A percentile compares a stretch with the other conserved stretches of the same genome.
phyloP scores from a whole-genome alignment of 2,797 vertebrate species.

The Bucorvus abyssinicus region DNA sequence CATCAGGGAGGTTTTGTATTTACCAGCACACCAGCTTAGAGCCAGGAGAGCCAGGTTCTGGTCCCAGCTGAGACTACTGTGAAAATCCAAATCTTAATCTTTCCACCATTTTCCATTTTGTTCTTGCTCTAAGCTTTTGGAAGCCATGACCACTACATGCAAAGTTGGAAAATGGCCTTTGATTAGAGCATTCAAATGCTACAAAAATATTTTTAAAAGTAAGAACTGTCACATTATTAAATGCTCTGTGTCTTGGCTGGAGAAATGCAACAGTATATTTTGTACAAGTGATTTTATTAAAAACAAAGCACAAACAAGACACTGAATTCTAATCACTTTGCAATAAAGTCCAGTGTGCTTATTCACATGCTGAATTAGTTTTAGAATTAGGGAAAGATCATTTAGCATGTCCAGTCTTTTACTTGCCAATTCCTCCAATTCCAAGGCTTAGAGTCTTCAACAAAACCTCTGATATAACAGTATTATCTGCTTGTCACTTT shows the following conservation, averaged over 20 bases:
- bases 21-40: background rate
- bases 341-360: background rate
- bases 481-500: background rate
- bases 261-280: background rate
- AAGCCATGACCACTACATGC: background rate
- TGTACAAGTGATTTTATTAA: background rate
- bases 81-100: background rate
- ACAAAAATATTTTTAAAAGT: background rate
- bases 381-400: background rate
- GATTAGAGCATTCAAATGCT: background rate
- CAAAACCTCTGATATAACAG: background rate
- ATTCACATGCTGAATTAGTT: slow-evolving; percentile 15
- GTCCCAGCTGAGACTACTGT: background rate
- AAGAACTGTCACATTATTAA: background rate
- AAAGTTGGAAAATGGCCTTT: background rate
- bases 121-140: background rate
- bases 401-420: background rate
- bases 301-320: slow-evolving; percentile 10
- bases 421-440: background rate
- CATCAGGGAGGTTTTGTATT: background rate
- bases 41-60: background rate
- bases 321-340: slow-evolving; percentile 12
- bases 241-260: background rate
- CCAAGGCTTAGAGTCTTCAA: background rate
- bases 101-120: background rate